Percentiles rank a stretch among this genome's conserved stretches.
Evolutionary conservation across 2,113 vertebrate species (phyloP).

Genomic region (Hirundichthys speculiger): DNA sequence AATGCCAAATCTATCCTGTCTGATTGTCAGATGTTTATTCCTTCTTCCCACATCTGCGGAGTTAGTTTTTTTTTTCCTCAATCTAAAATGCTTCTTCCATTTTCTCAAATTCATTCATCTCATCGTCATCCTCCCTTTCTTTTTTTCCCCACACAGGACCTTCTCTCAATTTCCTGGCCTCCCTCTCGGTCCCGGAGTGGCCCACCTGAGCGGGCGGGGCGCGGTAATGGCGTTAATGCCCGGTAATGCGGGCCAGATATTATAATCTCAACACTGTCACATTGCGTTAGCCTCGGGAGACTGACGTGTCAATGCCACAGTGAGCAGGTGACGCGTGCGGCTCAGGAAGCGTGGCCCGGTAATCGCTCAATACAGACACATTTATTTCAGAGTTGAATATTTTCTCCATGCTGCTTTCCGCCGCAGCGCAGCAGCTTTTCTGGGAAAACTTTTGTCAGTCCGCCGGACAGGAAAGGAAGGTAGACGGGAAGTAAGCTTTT

Average conservation of each 20-base stretch:
- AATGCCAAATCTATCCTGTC: conserved; percentile 51
- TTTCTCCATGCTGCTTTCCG: conserved; percentile 48
- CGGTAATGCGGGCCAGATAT: conserved; percentile 86
- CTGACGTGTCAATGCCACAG: conserved; percentile 85
- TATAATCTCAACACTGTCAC: conserved; percentile 88
- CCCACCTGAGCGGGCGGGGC: conserved; percentile 78
- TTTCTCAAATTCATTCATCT: conserved; percentile 70
- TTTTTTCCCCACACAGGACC: conserved; percentile 34
- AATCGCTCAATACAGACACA: conserved; percentile 79
- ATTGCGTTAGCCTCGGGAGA: conserved; percentile 81
- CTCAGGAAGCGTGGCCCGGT: conserved; percentile 78
- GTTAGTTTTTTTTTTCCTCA: conserved; percentile 42
- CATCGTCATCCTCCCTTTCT: conserved; percentile 29
- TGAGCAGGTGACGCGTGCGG: conserved; percentile 77
- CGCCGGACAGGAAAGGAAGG: not conserved
- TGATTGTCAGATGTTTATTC: conserved; percentile 59
- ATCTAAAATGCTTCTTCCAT: conserved; percentile 58
- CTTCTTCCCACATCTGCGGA: conserved; percentile 25
- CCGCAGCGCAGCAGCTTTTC: conserved; percentile 11
- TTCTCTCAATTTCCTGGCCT: conserved; percentile 71
- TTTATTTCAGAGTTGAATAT: conserved; percentile 76
- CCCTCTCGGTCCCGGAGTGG: conserved; percentile 55
- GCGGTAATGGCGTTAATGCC: conserved; percentile 82
- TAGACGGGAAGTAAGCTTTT: not conserved
- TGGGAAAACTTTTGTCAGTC: conserved; percentile 15